Percentiles rank a stretch among this genome's conserved stretches.
Evolutionary conservation across 1,140 invertebrate genomes (phyloP).

Genomic region (Drosophila repleta): DNA sequence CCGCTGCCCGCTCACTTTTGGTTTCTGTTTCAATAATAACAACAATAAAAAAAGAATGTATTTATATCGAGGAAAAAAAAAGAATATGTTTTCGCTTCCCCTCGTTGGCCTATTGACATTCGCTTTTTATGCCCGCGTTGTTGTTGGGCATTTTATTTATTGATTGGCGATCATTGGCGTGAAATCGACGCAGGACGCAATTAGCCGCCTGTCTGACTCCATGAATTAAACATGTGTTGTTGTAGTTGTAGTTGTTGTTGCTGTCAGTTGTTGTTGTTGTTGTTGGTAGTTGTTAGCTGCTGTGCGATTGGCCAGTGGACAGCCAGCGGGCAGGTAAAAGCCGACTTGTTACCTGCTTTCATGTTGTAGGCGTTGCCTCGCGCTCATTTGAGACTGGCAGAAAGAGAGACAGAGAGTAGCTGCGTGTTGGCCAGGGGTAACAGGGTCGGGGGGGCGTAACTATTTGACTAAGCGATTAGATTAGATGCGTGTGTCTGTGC

Average conservation of each 20-base stretch:
- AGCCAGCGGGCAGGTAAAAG: constrained; percentile 29
- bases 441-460: constrained; percentile 46
- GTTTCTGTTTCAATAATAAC: constrained; percentile 48
- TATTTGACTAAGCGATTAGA: constrained; percentile 78
- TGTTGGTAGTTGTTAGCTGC: constrained; percentile 15
- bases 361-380: constrained; percentile 38
- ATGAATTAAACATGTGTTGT: constrained; percentile 53
- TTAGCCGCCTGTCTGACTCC: constrained; percentile 54
- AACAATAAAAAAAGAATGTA: constrained; percentile 59
- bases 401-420: no score
- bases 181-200: constrained; percentile 62
- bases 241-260: constrained; percentile 4
- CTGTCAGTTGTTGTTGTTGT: background rate
- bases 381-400: background rate
- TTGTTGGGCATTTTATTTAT: constrained; percentile 64
- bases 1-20: constrained; percentile 29
- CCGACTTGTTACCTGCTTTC: constrained; percentile 47
- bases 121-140: constrained; percentile 6
- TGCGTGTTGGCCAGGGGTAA: background rate
- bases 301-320: constrained; percentile 28
- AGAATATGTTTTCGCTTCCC: background rate
- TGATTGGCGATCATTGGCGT: constrained; percentile 73
- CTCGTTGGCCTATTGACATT: constrained; percentile 32
- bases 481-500: constrained; percentile 39
- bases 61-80: no score